These are phyloP conservation scores for Ectemnius cavifrons DNA, from an alignment of 2,888 invertebrate genomes.

Conservation along the genomic window DNA sequence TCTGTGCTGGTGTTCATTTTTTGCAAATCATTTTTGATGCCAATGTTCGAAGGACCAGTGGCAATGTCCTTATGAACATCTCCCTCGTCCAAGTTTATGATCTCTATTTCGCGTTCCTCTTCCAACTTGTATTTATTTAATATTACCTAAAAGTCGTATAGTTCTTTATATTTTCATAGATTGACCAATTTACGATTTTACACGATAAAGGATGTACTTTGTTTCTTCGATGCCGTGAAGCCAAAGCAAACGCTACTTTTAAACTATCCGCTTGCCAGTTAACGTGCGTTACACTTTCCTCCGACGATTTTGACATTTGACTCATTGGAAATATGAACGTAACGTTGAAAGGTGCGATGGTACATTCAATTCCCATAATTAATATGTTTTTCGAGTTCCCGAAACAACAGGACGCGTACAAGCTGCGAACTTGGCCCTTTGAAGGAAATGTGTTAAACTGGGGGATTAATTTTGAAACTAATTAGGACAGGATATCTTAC, in stretches of 20 bases:
- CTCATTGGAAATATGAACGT: slow-evolving; percentile 71
- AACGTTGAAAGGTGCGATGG: slow-evolving; percentile 72
- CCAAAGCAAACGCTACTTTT: slow-evolving; percentile 13
- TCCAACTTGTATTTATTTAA: slow-evolving; percentile 30
- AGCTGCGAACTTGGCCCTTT: slow-evolving; percentile 74
- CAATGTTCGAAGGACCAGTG: slow-evolving; percentile 19
- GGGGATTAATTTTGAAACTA: too few species aligned
- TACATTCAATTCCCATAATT: slow-evolving; percentile 71
- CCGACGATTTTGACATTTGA: slow-evolving; percentile 59
- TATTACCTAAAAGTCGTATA: slow-evolving; percentile 21
- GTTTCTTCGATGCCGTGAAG: not conserved
- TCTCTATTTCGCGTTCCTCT: slow-evolving; percentile 40
- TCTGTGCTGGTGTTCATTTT: not conserved
- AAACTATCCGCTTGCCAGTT: slow-evolving; percentile 50
- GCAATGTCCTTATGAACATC: slow-evolving; percentile 33
- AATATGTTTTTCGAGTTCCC: slow-evolving; percentile 64
- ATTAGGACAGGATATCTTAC: slow-evolving; percentile 23
- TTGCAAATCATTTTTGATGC: not conserved
- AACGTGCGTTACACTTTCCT: slow-evolving; percentile 54
- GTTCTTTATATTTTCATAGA: not conserved
- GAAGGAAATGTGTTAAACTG: slow-evolving; percentile 5
- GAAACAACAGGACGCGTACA: slow-evolving; percentile 75
- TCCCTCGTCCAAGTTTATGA: slow-evolving; percentile 42
- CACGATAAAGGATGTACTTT: slow-evolving; percentile 16
- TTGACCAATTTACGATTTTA: not conserved